Evolutionary conservation across 1,140 invertebrate species (phyloP).

Genomic region (Lasaia peninsularis): DNA sequence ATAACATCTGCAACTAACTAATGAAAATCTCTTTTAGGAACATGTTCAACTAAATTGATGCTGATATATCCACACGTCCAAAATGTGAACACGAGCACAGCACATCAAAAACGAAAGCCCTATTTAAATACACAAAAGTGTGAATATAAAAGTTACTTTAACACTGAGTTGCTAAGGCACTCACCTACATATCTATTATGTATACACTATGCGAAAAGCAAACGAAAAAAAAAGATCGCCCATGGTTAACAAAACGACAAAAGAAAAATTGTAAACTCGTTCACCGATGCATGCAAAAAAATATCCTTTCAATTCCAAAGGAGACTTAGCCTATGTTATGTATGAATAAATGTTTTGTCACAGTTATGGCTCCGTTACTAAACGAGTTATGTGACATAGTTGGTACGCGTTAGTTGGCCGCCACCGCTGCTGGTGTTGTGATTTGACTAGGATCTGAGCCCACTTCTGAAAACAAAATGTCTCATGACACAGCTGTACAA

Average conservation of each 20-base stretch:
- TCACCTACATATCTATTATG: constrained; percentile 66
- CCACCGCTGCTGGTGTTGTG: constrained; percentile 30
- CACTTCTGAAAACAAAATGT: constrained; percentile 45
- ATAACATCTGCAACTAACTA: too few species aligned
- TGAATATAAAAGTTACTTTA: constrained; percentile 47
- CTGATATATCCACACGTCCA: constrained; percentile 25
- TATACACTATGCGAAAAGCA: constrained; percentile 51
- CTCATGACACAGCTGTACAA: too few species aligned
- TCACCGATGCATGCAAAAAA: constrained; percentile 64
- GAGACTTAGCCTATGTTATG: constrained; percentile 69
- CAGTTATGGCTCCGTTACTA: constrained; percentile 50
- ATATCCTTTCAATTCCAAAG: constrained; percentile 65
- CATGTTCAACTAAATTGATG: not conserved
- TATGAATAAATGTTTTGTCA: constrained; percentile 70
- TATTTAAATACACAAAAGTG: constrained; percentile 38
- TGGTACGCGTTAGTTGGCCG: constrained; percentile 56
- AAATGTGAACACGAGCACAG: constrained; percentile 11
- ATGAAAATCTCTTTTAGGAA: not conserved
- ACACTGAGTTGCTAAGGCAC: constrained; percentile 74
- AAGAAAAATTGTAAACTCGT: constrained; percentile 48
- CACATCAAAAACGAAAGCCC: constrained; percentile 30
- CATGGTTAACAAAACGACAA: constrained; percentile 35
- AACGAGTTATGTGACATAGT: constrained; percentile 56
- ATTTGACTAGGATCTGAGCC: constrained; percentile 44
- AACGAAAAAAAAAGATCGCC: constrained; percentile 34